Evolutionary conservation across 1,140 invertebrate species (phyloP).

Genomic region (Formica exsecta): DNA sequence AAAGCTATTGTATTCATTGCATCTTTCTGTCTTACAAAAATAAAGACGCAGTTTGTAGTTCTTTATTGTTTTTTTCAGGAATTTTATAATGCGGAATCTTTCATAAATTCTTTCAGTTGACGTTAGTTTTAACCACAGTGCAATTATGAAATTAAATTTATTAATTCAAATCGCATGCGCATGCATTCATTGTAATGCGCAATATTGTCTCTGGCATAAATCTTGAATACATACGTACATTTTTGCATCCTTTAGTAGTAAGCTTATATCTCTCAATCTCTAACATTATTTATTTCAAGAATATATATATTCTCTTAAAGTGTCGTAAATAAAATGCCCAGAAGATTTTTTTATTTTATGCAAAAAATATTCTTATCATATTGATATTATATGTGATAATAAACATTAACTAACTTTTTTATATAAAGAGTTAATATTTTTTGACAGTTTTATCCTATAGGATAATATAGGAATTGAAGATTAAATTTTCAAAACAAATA

Average conservation of each 20-base stretch:
- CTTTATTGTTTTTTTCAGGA: slow-evolving; percentile 17
- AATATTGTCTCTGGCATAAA: neutral
- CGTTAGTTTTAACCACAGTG: slow-evolving; percentile 10
- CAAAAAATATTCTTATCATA: neutral
- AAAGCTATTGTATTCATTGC: too few relatives aligned
- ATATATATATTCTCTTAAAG: neutral
- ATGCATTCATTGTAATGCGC: neutral
- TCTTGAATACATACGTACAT: neutral
- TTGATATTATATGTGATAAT: neutral
- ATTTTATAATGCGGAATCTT: neutral
- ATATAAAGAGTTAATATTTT: neutral
- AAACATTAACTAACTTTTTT: neutral
- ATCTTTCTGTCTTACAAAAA: too few relatives aligned
- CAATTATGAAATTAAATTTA: neutral
- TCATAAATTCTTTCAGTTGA: slow-evolving; percentile 2
- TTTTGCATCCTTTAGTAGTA: neutral
- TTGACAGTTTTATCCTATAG: neutral
- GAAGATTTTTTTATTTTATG: slow-evolving; percentile 3
- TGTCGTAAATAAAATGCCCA: neutral
- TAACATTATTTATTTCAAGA: neutral
- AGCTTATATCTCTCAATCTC: neutral
- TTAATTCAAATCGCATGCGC: neutral
- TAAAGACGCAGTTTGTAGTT: neutral
- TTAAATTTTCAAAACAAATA: neutral
- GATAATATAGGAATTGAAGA: neutral